phyloP scores from a whole-genome alignment of 2,888 invertebrate species.

The Anoncus sp. region DNA sequence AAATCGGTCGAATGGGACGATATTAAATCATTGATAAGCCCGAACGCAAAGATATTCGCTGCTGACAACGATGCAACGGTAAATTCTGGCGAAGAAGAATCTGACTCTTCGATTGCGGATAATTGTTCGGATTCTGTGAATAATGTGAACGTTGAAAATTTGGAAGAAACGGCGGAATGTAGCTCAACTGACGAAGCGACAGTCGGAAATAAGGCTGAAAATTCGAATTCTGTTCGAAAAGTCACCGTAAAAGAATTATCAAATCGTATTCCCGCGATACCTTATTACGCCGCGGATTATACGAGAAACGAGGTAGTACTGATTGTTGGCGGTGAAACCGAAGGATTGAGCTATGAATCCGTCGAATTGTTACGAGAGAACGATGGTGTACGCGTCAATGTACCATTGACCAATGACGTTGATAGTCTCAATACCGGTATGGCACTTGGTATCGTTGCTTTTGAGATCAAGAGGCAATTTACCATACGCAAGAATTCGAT shows the following conservation, averaged over 20 bases:
- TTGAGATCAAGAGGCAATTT: slow-evolving; percentile 91
- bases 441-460: slow-evolving; percentile 92
- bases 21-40: slow-evolving; percentile 84
- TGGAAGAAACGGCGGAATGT: background rate
- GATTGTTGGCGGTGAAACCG: slow-evolving; percentile 95
- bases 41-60: slow-evolving; percentile 86
- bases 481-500: slow-evolving; percentile 60
- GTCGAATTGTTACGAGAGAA: slow-evolving; percentile 86
- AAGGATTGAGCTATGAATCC: slow-evolving; percentile 91
- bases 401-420: slow-evolving; percentile 90
- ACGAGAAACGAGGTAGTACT: slow-evolving; percentile 85
- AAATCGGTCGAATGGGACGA: slow-evolving; percentile 88
- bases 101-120: background rate
- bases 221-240: background rate
- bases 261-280: slow-evolving; percentile 84
- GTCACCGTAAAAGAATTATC: slow-evolving; percentile 59
- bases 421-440: slow-evolving; percentile 95
- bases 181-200: background rate
- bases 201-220: background rate
- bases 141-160: slow-evolving; percentile 8
- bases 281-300: slow-evolving; percentile 88
- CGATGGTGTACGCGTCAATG: slow-evolving; percentile 88
- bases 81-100: background rate
- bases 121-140: background rate
- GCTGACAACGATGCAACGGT: slow-evolving; percentile 87